phyloP scores from a whole-genome alignment of 2,888 invertebrate genomes.

The Odiellus spinosus region DNA sequence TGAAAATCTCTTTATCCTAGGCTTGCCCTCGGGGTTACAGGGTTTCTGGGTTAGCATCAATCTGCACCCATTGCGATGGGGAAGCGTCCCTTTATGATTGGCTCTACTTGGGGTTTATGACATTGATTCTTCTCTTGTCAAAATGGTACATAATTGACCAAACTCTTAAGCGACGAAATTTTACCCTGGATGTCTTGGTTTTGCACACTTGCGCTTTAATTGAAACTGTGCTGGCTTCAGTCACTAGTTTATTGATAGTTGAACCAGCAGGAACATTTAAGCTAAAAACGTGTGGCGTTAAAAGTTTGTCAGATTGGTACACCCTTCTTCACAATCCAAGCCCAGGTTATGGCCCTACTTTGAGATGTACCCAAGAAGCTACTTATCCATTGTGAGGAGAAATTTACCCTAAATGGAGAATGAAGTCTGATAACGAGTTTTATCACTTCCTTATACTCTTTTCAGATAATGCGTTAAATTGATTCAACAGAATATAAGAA shows the following conservation, averaged over 20 bases:
- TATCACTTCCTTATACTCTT: too few species aligned
- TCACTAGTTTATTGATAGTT: conserved; percentile 59
- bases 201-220: conserved; percentile 66
- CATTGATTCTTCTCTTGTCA: conserved; percentile 63
- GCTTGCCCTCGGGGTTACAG: conserved; percentile 27
- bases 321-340: conserved; percentile 84
- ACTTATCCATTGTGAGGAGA: conserved; percentile 83
- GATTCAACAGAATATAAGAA: too few species aligned
- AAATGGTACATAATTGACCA: conserved; percentile 83
- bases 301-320: conserved; percentile 86
- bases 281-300: conserved; percentile 60
- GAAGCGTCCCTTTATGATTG: conserved; percentile 71
- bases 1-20: conserved; percentile 23
- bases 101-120: conserved; percentile 89
- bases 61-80: conserved; percentile 58
- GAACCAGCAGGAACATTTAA: conserved; percentile 62
- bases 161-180: conserved; percentile 43
- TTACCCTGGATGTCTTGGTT: conserved; percentile 54
- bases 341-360: conserved; percentile 69
- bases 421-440: not conserved
- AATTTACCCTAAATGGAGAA: not conserved
- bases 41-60: conserved; percentile 33
- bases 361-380: conserved; percentile 93
- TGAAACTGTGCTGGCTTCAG: conserved; percentile 58
- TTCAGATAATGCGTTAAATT: too few species aligned